These are phyloP conservation scores for Syngnathoides biaculeatus DNA, from an alignment of 2,113 vertebrate genomes.

Conservation along the genomic window DNA sequence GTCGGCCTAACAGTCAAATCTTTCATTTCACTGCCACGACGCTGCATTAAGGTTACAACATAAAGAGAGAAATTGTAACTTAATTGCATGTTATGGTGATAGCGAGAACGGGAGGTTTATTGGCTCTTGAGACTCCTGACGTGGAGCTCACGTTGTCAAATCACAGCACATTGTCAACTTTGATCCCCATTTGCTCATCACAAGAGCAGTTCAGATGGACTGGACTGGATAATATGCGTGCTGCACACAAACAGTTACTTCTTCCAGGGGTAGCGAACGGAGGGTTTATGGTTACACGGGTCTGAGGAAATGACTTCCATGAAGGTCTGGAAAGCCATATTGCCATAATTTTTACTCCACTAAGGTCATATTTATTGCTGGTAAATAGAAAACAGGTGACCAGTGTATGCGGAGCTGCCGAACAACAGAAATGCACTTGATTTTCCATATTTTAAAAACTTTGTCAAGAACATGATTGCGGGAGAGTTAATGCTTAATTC, in stretches of 20 bases:
- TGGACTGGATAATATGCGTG: conserved; percentile 36
- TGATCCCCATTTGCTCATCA: conserved; percentile 52
- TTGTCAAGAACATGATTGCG: too few species aligned
- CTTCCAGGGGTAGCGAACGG: conserved; percentile 21
- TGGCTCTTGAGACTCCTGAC: conserved; percentile 1
- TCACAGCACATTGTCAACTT: conserved; percentile 42
- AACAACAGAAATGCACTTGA: too few species aligned
- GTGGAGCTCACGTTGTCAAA: conserved; percentile 23
- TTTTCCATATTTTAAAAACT: too few species aligned
- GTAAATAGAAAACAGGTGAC: background rate
- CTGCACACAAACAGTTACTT: conserved; percentile 30
- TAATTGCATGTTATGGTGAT: conserved; percentile 27
- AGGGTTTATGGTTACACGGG: conserved; percentile 17
- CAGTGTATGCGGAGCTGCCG: too few species aligned
- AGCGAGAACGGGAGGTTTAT: conserved; percentile 14
- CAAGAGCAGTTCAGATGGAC: conserved; percentile 25
- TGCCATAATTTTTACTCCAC: conserved; percentile 12
- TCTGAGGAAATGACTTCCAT: conserved; percentile 35
- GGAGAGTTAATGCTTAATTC: too few species aligned
- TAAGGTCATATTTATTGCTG: background rate
- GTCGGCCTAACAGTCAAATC: conserved; percentile 41
- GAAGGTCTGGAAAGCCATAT: conserved; percentile 8
- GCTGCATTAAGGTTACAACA: conserved; percentile 31
- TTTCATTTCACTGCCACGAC: conserved; percentile 48
- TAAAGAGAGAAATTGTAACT: conserved; percentile 20